These are phyloP conservation scores for Empidonax alnorum DNA, from an alignment of 2,113 vertebrate genomes.

Conservation along the genomic window DNA sequence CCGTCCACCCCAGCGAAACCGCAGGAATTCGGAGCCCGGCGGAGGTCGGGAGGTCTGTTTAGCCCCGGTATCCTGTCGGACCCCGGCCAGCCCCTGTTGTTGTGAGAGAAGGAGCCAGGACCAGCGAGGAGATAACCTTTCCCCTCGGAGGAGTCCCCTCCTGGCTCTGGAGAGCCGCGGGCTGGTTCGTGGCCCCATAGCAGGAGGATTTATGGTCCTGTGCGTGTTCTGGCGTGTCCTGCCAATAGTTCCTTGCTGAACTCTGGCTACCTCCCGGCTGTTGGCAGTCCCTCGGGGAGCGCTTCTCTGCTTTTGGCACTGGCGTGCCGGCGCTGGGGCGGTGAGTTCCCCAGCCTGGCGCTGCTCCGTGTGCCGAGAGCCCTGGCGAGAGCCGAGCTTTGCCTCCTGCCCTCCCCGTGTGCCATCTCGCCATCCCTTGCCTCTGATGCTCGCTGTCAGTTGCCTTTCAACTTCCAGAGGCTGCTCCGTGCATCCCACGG, in stretches of 20 bases:
- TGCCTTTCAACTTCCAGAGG: background rate
- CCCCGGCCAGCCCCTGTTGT: background rate
- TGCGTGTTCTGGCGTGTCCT: slow-evolving; percentile 45
- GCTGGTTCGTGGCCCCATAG: background rate
- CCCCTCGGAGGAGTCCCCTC: background rate
- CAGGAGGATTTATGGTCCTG: slow-evolving; percentile 40
- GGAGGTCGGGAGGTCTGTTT: slow-evolving; percentile 7
- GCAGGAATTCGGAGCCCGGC: slow-evolving; percentile 29
- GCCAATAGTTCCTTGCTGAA: slow-evolving; percentile 10
- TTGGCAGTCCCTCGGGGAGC: background rate
- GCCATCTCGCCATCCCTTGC: background rate
- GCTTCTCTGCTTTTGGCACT: background rate
- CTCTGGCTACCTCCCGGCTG: slow-evolving; percentile 15
- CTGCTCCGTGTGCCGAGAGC: background rate
- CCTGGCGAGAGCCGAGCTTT: background rate
- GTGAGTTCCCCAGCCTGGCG: background rate
- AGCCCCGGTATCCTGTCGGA: background rate
- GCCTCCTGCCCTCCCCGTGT: background rate
- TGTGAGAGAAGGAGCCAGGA: background rate
- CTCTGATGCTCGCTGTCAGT: background rate
- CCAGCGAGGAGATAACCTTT: slow-evolving; percentile 33
- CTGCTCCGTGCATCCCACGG: background rate
- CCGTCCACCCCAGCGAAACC: slow-evolving; percentile 3
- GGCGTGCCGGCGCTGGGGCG: background rate
- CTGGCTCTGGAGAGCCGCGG: background rate